Evolutionary conservation across 1,140 invertebrate species (phyloP), one percentile per base, ranked within the genome.

Genomic region (Drosophila parabipectinata): DNA sequence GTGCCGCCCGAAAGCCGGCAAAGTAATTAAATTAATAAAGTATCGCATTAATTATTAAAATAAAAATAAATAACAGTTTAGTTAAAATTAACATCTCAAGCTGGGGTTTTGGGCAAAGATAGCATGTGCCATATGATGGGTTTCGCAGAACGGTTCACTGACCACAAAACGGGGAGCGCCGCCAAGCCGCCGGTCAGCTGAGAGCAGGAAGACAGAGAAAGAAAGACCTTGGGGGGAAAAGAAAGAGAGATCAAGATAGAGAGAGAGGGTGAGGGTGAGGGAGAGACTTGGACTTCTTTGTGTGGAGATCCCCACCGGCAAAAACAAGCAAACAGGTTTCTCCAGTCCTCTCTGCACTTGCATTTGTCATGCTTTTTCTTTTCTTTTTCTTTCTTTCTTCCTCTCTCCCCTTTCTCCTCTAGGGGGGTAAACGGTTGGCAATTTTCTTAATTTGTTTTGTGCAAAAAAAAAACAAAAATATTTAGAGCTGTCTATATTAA

Each of bases 1-100:
- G 32, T 44, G 34, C 44, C 24, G 45, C 54, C 44, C 66, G 51
- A 62, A 63, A 64, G 50, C 57, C 64, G 59, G 51, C 61, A 54
- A 57, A 44, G 77, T 78, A 74, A 85, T 85, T 85, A 85, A 81
- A 77, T 61, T 44, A 85, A 87, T 87, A 87, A 81, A 85, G 78
- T 77, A 81, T 78, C 81, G 73, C 77, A 81, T 85, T 81, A 81
- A 85, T 87, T 87, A 75, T 81, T 51, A 41, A 62, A 52, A 71
- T 10, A 21, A 47, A 2, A 18, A n/a, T 30, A 52, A 37, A 63
- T 51, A 58, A 63, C 61, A 39, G 51, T 64, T 47, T 50, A 69
- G 45, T 59, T 64, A n/a, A 71, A 80, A 59, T 80, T 62, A 72
- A 81, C 54, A 57, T 56, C 52, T 56, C 24, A 52, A 58, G 14